Conservation (phyloP, 2,113 vertebrate species). For the Rhabdomys dilectus region DNA sequence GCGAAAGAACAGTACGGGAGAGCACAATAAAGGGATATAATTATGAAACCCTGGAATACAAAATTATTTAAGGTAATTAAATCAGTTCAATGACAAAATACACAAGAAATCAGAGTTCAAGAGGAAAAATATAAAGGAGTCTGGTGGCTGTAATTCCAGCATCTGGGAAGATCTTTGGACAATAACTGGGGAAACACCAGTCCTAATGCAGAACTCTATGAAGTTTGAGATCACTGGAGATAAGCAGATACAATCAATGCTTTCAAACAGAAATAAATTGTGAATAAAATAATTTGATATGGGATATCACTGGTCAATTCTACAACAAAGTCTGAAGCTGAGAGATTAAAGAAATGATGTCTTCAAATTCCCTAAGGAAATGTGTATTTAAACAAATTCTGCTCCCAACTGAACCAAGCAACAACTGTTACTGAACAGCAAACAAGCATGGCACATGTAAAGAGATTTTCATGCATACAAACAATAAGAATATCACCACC, state of each 20-base stretch:
- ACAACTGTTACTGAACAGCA: not conserved
- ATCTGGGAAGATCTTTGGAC: not conserved
- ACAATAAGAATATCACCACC: not conserved
- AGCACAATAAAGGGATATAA: constrained; percentile 11
- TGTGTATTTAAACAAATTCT: constrained; percentile 54
- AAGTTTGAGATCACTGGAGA: not conserved
- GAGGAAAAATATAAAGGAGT: not conserved
- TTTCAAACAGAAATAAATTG: constrained; percentile 17
- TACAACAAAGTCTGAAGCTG: not conserved
- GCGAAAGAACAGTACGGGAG: not conserved
- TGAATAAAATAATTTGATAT: not conserved
- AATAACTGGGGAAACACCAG: not conserved
- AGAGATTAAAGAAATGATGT: not conserved
- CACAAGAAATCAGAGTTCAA: not conserved
- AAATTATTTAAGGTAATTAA: constrained; percentile 1
- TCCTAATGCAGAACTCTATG: not conserved
- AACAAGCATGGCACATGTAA: not conserved
- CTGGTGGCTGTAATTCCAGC: not conserved
- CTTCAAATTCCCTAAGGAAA: constrained; percentile 20
- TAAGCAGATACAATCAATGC: not conserved
- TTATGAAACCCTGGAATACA: not conserved
- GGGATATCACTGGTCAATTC: not conserved
- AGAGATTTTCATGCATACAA: not conserved
- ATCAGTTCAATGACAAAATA: constrained; percentile 12
- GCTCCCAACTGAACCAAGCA: not conserved